Evolutionary conservation across 2,797 vertebrate species (phyloP).

Genomic region (Threskiornis aethiopicus): DNA sequence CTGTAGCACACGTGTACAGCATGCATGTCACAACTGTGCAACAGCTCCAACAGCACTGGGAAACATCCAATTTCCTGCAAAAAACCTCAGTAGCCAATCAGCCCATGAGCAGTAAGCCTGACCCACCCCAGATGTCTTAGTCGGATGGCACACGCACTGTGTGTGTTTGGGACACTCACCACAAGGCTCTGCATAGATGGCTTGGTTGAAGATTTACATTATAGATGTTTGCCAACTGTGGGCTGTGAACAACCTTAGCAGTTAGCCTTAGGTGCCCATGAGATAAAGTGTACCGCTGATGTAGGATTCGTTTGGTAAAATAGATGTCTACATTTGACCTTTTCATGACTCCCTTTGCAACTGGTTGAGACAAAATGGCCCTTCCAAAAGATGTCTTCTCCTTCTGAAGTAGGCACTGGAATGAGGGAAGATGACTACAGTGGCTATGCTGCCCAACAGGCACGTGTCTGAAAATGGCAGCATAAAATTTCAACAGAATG

Average conservation of each 20-base stretch:
- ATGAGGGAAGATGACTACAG: background rate
- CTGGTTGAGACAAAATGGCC: background rate
- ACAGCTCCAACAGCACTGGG: background rate
- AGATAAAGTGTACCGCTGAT: background rate
- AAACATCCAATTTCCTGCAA: background rate
- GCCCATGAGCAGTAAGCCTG: background rate
- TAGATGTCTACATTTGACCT: background rate
- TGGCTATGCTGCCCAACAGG: background rate
- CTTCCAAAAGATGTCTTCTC: background rate
- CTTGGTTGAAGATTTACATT: background rate
- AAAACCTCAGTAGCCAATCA: background rate
- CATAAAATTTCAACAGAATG: background rate
- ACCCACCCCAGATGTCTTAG: background rate
- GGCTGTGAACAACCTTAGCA: background rate
- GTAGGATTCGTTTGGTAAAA: background rate
- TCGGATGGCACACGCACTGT: rapidly evolving
- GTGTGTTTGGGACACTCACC: background rate
- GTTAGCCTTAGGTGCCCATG: background rate
- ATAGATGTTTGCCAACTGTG: background rate
- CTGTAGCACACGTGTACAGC: background rate
- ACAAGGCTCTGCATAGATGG: background rate
- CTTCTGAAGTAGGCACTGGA: background rate
- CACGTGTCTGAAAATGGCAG: rapidly evolving
- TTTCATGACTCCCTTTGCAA: background rate
- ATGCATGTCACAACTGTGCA: background rate